phyloP scores from a whole-genome alignment of 2,113 vertebrate genomes.

The Pomatorhinus ruficollis region DNA sequence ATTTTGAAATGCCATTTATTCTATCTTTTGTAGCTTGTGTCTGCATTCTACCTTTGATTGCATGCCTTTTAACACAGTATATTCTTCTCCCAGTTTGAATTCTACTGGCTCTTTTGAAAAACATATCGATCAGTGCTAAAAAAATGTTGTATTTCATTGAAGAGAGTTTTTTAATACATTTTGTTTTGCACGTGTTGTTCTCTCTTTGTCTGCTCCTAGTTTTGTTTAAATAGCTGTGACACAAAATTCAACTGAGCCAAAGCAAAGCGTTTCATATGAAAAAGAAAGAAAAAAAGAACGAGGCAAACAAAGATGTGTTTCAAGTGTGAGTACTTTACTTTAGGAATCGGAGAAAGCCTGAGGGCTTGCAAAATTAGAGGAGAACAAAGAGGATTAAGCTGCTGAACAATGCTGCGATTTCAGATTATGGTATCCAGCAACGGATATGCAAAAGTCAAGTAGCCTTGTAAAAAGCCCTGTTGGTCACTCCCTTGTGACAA shows the following conservation, averaged over 20 bases:
- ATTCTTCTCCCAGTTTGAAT: neutral
- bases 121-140: neutral
- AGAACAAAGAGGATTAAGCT: constrained; percentile 68
- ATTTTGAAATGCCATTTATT: neutral
- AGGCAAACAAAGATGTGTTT: constrained; percentile 54
- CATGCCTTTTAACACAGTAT: neutral
- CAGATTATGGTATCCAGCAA: constrained; percentile 62
- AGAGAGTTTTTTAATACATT: neutral
- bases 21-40: neutral
- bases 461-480: constrained; percentile 40
- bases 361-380: constrained; percentile 56
- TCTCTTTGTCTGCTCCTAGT: constrained; percentile 28
- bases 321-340: constrained; percentile 37
- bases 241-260: neutral
- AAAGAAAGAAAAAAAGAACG: constrained; percentile 13
- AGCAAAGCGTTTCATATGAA: constrained; percentile 14
- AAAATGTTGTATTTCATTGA: neutral
- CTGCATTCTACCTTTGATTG: neutral
- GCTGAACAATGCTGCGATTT: constrained; percentile 50
- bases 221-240: constrained; percentile 29
- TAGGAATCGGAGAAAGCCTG: constrained; percentile 43
- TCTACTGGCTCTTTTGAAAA: neutral
- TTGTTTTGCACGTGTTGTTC: constrained; percentile 9
- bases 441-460: constrained; percentile 64
- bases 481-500: constrained; percentile 38